Conservation (phyloP, 2,113 vertebrate species). For the Thinocorus orbignyianus region DNA sequence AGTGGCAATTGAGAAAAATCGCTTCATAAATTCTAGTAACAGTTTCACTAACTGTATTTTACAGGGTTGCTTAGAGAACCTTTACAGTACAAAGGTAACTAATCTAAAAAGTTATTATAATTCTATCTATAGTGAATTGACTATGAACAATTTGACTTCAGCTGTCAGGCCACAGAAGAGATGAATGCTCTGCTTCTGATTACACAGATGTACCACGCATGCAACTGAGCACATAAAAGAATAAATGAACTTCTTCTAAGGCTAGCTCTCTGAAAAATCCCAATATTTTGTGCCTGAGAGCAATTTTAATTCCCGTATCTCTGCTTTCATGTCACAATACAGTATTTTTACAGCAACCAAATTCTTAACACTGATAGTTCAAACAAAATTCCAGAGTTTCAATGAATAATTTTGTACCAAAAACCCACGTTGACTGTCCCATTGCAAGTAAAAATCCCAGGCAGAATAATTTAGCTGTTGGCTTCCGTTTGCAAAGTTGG, state of each 20-base stretch:
- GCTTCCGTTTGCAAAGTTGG: not conserved
- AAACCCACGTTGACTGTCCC: not conserved
- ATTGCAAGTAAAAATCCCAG: not conserved
- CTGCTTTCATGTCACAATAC: not conserved
- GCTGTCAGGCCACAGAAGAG: not conserved
- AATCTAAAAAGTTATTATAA: not conserved
- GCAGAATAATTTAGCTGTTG: not conserved
- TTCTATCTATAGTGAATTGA: not conserved
- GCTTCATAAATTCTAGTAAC: not conserved
- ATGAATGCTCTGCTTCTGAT: not conserved
- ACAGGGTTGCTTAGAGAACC: not conserved
- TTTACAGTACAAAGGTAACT: not conserved
- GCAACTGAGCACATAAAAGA: rapidly evolving
- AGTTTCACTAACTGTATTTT: not conserved
- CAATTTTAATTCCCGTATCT: not conserved
- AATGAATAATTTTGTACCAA: not conserved
- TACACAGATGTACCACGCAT: not conserved
- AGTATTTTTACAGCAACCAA: not conserved
- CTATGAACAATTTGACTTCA: not conserved
- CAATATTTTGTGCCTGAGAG: not conserved
- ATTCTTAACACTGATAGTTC: not conserved
- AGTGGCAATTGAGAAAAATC: not conserved
- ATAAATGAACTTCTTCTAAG: not conserved
- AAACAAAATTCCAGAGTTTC: not conserved
- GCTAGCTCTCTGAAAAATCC: not conserved